These are phyloP conservation scores for Hoplostethus atlanticus DNA, from an alignment of 2,797 vertebrate genomes.

Conservation along the genomic window DNA sequence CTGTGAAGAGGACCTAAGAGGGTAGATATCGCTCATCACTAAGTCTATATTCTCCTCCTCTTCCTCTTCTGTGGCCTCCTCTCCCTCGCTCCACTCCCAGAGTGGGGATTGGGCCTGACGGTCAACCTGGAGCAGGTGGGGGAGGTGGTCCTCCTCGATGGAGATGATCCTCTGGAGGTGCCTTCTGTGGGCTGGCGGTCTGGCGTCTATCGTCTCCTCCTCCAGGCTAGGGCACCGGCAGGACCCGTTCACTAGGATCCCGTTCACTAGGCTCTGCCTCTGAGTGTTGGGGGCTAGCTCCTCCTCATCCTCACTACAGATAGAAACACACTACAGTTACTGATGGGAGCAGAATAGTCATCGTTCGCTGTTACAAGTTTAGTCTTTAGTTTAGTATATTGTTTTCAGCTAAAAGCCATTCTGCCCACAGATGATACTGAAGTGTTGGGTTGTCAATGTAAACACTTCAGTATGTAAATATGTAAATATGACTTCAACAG, in stretches of 20 bases:
- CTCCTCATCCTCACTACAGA: constrained; percentile 84
- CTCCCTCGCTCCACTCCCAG: constrained; percentile 78
- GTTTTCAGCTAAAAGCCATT: neutral
- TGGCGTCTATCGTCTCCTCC: constrained; percentile 3
- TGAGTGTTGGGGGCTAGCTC: constrained; percentile 69
- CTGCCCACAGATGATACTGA: neutral
- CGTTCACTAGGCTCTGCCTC: constrained; percentile 77
- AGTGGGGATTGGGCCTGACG: constrained; percentile 67
- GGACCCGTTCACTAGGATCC: neutral
- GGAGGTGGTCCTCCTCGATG: constrained; percentile 94
- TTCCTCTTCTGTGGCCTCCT: constrained; percentile 55
- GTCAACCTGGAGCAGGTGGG: constrained; percentile 86
- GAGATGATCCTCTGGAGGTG: constrained; percentile 93
- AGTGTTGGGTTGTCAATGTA: neutral
- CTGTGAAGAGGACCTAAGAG: constrained; percentile 13
- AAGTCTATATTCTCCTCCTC: constrained; percentile 63
- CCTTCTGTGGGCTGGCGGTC: constrained; percentile 9
- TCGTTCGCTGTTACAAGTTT: neutral
- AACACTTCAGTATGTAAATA: too few species aligned
- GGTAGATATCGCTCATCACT: constrained; percentile 74
- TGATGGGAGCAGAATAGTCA: neutral
- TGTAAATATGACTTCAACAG: neutral
- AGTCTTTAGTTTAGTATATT: neutral
- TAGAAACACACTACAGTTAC: neutral
- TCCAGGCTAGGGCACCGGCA: constrained; percentile 49